A percentile compares a stretch with the other conserved stretches of the same genome.
phyloP scores from a whole-genome alignment of 2,888 invertebrate genomes.

The Biston stratarius region DNA sequence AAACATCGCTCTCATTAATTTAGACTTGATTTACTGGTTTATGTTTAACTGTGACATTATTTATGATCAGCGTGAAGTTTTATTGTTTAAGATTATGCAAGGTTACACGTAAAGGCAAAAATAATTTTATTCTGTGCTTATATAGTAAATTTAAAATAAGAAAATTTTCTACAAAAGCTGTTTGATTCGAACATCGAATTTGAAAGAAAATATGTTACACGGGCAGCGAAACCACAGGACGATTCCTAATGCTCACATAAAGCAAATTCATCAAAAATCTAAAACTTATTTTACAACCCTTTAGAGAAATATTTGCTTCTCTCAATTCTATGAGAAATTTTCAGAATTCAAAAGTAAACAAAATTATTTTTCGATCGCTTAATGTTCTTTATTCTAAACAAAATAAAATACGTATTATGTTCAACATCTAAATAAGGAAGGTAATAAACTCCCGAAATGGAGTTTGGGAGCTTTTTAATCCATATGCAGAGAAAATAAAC shows the following conservation, averaged over 20 bases:
- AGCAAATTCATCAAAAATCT: too few species aligned
- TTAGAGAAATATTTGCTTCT: not conserved
- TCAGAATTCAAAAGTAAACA: not conserved
- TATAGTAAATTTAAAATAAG: too few species aligned
- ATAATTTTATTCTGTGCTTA: not conserved
- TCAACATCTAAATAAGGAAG: conserved; percentile 62
- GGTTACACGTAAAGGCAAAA: not conserved
- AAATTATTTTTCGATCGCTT: conserved; percentile 1
- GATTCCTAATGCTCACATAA: too few species aligned
- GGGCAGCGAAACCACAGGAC: too few species aligned
- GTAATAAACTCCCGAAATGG: conserved; percentile 73
- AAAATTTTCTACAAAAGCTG: too few species aligned
- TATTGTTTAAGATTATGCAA: conserved; percentile 17
- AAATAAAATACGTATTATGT: conserved; percentile 39
- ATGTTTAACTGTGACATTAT: conserved; percentile 34
- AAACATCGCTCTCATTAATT: conserved; percentile 54
- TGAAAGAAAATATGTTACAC: too few species aligned
- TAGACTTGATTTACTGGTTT: conserved; percentile 47
- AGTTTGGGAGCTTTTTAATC: conserved; percentile 83
- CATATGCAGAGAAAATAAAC: conserved; percentile 84
- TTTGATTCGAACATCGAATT: too few species aligned
- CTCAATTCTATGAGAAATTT: not conserved
- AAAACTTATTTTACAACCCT: too few species aligned
- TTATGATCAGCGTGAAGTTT: conserved; percentile 23
- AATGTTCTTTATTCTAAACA: conserved; percentile 30